Conservation (phyloP, 2,888 invertebrate species). For the Drosophila picticornis region DNA sequence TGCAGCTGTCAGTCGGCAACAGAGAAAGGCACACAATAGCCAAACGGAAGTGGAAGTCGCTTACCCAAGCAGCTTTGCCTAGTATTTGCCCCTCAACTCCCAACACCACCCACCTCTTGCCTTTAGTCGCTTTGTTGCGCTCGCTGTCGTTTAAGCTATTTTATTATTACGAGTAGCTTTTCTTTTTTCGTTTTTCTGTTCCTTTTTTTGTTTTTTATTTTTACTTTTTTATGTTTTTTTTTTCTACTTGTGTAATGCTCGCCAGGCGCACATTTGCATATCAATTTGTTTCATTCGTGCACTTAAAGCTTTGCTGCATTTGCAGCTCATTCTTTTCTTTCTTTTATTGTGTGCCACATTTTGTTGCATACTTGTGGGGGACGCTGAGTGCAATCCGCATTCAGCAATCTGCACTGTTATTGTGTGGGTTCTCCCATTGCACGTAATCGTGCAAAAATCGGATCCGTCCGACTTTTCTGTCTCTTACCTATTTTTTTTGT, state of each 20-base stretch:
- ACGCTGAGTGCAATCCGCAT: constrained; percentile 44
- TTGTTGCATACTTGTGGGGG: constrained; percentile 46
- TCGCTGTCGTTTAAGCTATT: constrained; percentile 50
- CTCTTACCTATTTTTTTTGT: constrained; percentile 2
- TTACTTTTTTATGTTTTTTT: neutral
- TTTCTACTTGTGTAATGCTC: constrained; percentile 21
- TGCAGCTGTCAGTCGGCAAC: constrained; percentile 65
- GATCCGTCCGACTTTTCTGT: constrained; percentile 2
- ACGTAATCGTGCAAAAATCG: constrained; percentile 30
- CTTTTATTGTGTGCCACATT: constrained; percentile 26
- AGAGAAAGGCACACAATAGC: constrained; percentile 49
- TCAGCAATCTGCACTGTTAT: constrained; percentile 40
- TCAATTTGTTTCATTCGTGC: constrained; percentile 77
- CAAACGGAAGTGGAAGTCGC: constrained; percentile 58
- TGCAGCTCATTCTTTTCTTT: constrained; percentile 32
- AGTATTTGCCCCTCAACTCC: neutral
- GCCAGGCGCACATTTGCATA: constrained; percentile 65
- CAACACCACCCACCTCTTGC: neutral
- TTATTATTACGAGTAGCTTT: constrained; percentile 45
- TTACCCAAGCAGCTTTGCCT: constrained; percentile 56
- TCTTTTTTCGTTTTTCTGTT: constrained; percentile 4
- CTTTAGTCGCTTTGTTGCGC: constrained; percentile 28
- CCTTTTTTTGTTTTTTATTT: neutral
- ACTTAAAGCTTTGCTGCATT: constrained; percentile 52
- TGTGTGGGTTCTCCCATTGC: constrained; percentile 26